Evolutionary conservation across 2,888 invertebrate genomes (phyloP).

Genomic region (Beris morrisii): DNA sequence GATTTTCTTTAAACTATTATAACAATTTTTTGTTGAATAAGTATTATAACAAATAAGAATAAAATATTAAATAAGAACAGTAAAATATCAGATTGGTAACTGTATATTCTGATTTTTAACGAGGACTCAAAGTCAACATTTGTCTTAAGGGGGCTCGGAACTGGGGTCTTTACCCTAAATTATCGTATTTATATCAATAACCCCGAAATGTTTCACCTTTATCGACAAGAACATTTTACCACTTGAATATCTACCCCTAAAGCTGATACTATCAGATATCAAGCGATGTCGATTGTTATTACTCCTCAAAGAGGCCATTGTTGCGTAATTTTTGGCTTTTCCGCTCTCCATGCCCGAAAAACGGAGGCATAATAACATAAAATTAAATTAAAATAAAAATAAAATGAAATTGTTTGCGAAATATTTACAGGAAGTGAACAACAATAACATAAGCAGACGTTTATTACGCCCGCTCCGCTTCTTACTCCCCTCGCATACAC

Average conservation of each 20-base stretch:
- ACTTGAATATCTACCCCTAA: slow-evolving; percentile 12
- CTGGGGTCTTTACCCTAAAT: too few species aligned
- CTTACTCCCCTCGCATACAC: slow-evolving; percentile 1
- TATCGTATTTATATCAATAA: too few species aligned
- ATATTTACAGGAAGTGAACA: slow-evolving; percentile 35
- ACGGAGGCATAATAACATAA: slow-evolving; percentile 34
- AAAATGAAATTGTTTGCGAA: slow-evolving; percentile 40
- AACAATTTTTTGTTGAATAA: too few species aligned
- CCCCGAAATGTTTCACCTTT: background rate
- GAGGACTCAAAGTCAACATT: too few species aligned
- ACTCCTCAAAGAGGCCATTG: slow-evolving; percentile 27
- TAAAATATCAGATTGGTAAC: too few species aligned
- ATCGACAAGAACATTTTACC: slow-evolving; percentile 26
- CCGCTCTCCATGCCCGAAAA: background rate
- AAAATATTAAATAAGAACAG: too few species aligned
- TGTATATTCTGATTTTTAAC: too few species aligned
- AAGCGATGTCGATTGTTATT: slow-evolving; percentile 30
- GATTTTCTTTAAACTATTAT: too few species aligned
- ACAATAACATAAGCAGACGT: slow-evolving; percentile 31
- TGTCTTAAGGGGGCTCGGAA: too few species aligned
- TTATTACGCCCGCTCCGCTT: slow-evolving; percentile 9
- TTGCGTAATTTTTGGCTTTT: slow-evolving; percentile 15
- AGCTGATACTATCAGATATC: slow-evolving; percentile 28
- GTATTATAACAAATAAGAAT: too few species aligned
- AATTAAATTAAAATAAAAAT: slow-evolving; percentile 40